Evolutionary conservation across 53 echinoderm and acorn worm genomes (phyloP).

Genomic region (Paracentrotus lividus): DNA sequence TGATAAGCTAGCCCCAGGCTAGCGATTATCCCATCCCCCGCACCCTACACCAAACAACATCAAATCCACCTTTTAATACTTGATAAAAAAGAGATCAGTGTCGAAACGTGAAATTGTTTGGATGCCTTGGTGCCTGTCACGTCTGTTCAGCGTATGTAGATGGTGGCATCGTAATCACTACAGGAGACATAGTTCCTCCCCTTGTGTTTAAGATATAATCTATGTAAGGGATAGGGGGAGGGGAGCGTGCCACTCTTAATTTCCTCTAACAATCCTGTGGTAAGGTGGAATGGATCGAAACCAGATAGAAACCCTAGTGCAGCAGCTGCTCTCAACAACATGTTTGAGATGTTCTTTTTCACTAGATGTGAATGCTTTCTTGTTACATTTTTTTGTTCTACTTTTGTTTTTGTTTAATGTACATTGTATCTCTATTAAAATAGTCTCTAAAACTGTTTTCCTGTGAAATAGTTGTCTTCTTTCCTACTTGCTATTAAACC

Average conservation of each 20-base stretch:
- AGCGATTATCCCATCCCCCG: slow-evolving; percentile 37
- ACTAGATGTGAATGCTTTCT: background rate
- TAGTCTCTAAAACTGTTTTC: too few relatives aligned
- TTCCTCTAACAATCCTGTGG: slow-evolving; percentile 58
- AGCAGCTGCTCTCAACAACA: slow-evolving; percentile 31
- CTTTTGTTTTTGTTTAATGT: background rate
- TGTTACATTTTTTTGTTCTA: background rate
- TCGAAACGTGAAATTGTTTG: slow-evolving; percentile 19
- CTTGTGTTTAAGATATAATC: slow-evolving; percentile 49
- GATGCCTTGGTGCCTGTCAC: slow-evolving; percentile 5
- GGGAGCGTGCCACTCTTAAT: slow-evolving; percentile 61
- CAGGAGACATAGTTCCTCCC: slow-evolving; percentile 50
- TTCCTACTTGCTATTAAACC: too few relatives aligned
- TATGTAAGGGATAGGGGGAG: slow-evolving; percentile 58
- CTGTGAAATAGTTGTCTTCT: too few relatives aligned
- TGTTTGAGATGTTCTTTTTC: background rate
- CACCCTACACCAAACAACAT: background rate
- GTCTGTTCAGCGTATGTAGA: background rate
- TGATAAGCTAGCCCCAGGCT: slow-evolving; percentile 5
- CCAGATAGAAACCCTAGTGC: background rate
- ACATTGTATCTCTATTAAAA: too few relatives aligned
- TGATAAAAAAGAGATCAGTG: slow-evolving; percentile 22
- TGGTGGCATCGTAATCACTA: background rate
- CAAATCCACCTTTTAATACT: background rate
- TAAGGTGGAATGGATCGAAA: slow-evolving; percentile 13